Conservation (phyloP, 2,113 vertebrate species). For the Chionomys nivalis region DNA sequence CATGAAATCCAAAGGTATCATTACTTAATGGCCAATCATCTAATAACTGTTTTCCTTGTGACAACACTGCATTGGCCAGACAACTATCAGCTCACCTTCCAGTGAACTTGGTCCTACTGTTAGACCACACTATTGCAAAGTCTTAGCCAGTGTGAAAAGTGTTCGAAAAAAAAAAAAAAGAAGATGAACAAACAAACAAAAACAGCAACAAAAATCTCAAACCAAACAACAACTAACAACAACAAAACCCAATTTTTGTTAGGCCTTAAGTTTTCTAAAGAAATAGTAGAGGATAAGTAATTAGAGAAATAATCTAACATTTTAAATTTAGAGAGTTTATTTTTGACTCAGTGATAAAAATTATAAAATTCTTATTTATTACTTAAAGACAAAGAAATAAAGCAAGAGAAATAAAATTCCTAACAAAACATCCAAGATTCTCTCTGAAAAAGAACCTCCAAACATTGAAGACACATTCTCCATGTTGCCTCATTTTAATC, state of each 20-base stretch:
- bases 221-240: too few species aligned
- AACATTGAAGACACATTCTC: not conserved
- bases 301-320: not conserved
- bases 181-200: too few species aligned
- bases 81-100: not conserved
- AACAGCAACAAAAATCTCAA: not conserved
- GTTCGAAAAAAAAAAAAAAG: not conserved
- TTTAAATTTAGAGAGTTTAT: not conserved
- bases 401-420: not conserved
- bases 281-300: not conserved
- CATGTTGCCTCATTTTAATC: not conserved
- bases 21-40: not conserved
- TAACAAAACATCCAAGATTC: not conserved
- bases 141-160: not conserved
- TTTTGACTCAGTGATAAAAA: not conserved
- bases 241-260: not conserved
- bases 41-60: not conserved
- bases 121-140: not conserved
- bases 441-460: not conserved
- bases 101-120: too few species aligned
- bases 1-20: not conserved
- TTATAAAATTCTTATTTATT: not conserved
- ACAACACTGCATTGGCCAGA: rapidly evolving
- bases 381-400: not conserved
- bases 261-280: not conserved